A percentile compares a stretch with the other conserved stretches of the same genome.
Conservation (phyloP, 1,140 invertebrate genomes). For the Bombyx mori region DNA sequence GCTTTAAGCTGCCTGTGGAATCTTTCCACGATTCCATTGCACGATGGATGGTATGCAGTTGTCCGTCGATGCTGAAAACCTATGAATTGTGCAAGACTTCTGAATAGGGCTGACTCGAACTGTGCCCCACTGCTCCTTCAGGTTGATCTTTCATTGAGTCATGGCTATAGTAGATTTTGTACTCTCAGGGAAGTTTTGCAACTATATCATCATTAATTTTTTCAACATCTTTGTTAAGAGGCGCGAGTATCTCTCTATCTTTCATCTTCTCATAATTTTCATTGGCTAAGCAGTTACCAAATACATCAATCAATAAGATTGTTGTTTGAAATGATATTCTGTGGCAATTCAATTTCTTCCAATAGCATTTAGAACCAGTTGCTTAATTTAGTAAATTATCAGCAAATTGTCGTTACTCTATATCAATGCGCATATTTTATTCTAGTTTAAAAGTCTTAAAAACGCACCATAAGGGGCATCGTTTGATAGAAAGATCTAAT, state of each 20-base stretch:
- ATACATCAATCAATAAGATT: constrained; percentile 12
- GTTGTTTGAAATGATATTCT: constrained; percentile 16
- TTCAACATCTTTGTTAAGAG: constrained; percentile 14
- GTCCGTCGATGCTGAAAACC: too few species aligned
- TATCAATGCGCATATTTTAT: constrained; percentile 15
- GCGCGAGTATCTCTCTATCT: constrained; percentile 17
- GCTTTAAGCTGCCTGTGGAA: too few species aligned
- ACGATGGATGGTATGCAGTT: too few species aligned
- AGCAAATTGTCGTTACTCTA: constrained; percentile 8
- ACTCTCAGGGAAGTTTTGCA: constrained; percentile 12
- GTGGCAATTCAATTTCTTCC: constrained; percentile 19
- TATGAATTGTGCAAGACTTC: too few species aligned
- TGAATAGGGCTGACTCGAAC: too few species aligned
- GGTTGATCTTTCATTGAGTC: constrained; percentile 14
- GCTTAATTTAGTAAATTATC: constrained; percentile 15
- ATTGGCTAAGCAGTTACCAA: constrained; percentile 12
- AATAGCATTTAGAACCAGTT: constrained; percentile 15
- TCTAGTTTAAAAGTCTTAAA: constrained; percentile 18
- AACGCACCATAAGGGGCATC: constrained; percentile 15
- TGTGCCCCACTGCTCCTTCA: constrained; percentile 10
- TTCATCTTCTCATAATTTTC: constrained; percentile 7
- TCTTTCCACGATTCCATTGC: too few species aligned
- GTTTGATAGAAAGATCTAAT: constrained; percentile 19
- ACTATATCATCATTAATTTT: constrained; percentile 17
- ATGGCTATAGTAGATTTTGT: constrained; percentile 5